These are phyloP conservation scores for Aphis craccivora DNA, from an alignment of 1,140 invertebrate genomes.

Conservation along the genomic window DNA sequence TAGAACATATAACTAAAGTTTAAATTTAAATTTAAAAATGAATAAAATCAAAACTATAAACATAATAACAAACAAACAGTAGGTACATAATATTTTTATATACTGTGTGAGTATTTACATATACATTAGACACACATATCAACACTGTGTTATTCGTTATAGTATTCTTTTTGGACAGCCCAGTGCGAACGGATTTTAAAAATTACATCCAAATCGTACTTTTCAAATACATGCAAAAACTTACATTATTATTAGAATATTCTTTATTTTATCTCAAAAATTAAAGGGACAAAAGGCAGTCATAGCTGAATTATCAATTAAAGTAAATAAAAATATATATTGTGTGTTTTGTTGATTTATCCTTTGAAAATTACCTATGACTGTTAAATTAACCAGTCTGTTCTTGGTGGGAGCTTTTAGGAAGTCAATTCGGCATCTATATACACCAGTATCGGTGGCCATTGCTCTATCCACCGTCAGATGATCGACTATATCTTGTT, in stretches of 20 bases:
- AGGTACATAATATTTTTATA: too few relatives aligned
- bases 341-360: neutral
- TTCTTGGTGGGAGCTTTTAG: slow-evolving; percentile 85
- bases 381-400: slow-evolving; percentile 83
- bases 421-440: slow-evolving; percentile 88
- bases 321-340: neutral
- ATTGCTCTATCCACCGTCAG: slow-evolving; percentile 77
- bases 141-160: too few relatives aligned
- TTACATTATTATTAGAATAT: neutral
- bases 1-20: neutral
- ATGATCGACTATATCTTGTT: neutral
- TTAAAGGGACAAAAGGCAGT: neutral
- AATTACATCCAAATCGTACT: neutral
- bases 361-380: slow-evolving; percentile 75
- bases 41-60: neutral
- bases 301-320: neutral
- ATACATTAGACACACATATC: too few relatives aligned
- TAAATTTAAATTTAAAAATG: neutral
- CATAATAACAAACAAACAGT: too few relatives aligned
- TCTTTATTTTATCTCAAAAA: neutral
- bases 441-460: slow-evolving; percentile 79
- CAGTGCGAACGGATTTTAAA: neutral
- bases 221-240: neutral
- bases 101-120: too few relatives aligned
- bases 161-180: neutral